phyloP scores from a whole-genome alignment of 2,888 invertebrate species.

The Leptothorax acervorum region DNA sequence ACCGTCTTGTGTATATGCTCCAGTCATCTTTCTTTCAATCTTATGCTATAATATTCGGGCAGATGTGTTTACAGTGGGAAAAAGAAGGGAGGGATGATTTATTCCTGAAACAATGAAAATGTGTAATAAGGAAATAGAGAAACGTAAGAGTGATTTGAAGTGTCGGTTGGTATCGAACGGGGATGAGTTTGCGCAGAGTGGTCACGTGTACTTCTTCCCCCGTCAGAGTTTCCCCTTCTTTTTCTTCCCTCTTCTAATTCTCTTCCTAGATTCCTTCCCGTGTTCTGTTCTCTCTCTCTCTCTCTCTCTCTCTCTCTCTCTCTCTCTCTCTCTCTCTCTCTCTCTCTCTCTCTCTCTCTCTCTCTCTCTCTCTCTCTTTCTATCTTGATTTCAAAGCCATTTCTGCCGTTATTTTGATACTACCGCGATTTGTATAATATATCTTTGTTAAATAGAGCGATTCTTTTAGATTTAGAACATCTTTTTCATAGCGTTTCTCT shows the following conservation, averaged over 20 bases:
- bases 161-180: background rate
- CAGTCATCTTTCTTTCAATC: too few relatives aligned
- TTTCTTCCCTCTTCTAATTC: conserved; percentile 1
- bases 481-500: background rate
- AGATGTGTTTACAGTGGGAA: background rate
- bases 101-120: background rate
- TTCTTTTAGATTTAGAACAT: background rate
- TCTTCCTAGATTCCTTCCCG: background rate
- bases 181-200: conserved; percentile 3
- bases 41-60: background rate
- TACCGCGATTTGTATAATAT: background rate
- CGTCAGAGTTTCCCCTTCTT: conserved; percentile 6
- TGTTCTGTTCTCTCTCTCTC: too few relatives aligned
- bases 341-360: too few relatives aligned
- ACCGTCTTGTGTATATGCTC: too few relatives aligned
- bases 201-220: background rate
- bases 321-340: background rate
- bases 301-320: background rate
- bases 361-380: background rate
- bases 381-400: background rate
- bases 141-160: background rate
- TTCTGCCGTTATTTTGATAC: background rate
- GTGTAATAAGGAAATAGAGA: background rate
- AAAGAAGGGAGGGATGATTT: background rate
- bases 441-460: background rate